phyloP scores from a whole-genome alignment of 2,113 vertebrate genomes.

The Sturnira hondurensis region DNA sequence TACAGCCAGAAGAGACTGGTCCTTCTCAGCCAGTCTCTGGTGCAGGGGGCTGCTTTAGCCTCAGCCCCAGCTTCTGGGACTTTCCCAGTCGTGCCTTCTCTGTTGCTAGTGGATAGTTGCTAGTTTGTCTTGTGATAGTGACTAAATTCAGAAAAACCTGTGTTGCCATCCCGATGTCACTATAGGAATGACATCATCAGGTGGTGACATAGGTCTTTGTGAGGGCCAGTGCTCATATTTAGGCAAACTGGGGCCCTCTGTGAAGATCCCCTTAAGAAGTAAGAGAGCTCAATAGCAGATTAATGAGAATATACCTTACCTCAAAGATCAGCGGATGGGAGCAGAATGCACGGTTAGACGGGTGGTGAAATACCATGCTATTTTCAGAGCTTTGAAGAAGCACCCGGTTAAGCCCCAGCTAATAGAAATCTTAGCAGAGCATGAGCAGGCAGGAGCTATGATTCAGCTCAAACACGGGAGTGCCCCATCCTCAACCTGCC shows the following conservation, averaged over 20 bases:
- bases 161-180: background rate
- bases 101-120: background rate
- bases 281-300: background rate
- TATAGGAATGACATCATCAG: background rate
- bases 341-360: background rate
- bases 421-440: background rate
- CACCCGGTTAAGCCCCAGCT: background rate
- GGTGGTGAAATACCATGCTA: background rate
- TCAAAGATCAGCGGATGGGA: background rate
- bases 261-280: background rate
- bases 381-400: background rate
- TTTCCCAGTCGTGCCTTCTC: background rate
- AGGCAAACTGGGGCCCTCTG: background rate
- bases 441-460: background rate
- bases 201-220: background rate
- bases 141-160: background rate
- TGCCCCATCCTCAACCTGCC: background rate
- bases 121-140: background rate
- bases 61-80: background rate
- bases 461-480: background rate
- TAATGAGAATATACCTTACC: background rate
- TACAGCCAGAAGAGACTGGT: no score
- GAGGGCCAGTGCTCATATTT: background rate
- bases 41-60: background rate
- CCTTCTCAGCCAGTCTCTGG: background rate